Evolutionary conservation across 1,140 invertebrate species (phyloP), one percentile per base, ranked within the genome.

Genomic region (Scaptomyza montana): DNA sequence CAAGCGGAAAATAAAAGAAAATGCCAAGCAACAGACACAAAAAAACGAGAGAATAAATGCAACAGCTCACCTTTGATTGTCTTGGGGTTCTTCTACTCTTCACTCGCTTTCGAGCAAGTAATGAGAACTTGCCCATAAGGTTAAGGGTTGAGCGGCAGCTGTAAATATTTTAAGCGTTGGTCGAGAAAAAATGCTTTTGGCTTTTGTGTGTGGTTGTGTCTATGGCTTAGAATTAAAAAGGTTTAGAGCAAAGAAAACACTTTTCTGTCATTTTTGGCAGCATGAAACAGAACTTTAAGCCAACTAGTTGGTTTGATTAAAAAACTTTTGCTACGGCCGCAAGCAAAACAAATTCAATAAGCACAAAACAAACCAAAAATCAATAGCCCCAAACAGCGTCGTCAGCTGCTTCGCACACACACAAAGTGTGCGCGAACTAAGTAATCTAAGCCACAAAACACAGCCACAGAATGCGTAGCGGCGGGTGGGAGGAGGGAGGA

Each of bases 401-500:
- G 79, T 70, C 85, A 89, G 84, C 81, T 87, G 82, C 51, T 68
- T 65, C 53, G n/a, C n/a, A n/a, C n/a, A n/a, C n/a, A n/a, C n/a
- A n/a, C n/a, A n/a, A n/a, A n/a, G n/a, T n/a, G n/a, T n/a, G n/a
- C n/a, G n/a, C n/a, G 61, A 65, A 73, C 74, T 84, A 67, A 82
- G 76, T 89, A 89, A 89, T 89, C 85, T 89, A 89, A 89, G 85
- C 84, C 84, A 63, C 84, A 89, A 80, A 89, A 89, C 80, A 74
- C 60, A 70, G 79, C 85, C 84, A 45, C 84, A 89, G 65, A 76
- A 65, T 71, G 67, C 55, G 47, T 13, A 36, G 30, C 19, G 28
- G 16, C 0, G 16, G 16, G 16, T 16, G 16, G 16, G 16, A 16
- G n/a, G n/a, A 16, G 39, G 10, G 21, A 2, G 16, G 56, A 30